A percentile compares a stretch with the other conserved stretches of the same genome.
These are phyloP conservation scores for Montifringilla adamsi DNA, from an alignment of 2,113 vertebrate genomes.

Conservation along the genomic window DNA sequence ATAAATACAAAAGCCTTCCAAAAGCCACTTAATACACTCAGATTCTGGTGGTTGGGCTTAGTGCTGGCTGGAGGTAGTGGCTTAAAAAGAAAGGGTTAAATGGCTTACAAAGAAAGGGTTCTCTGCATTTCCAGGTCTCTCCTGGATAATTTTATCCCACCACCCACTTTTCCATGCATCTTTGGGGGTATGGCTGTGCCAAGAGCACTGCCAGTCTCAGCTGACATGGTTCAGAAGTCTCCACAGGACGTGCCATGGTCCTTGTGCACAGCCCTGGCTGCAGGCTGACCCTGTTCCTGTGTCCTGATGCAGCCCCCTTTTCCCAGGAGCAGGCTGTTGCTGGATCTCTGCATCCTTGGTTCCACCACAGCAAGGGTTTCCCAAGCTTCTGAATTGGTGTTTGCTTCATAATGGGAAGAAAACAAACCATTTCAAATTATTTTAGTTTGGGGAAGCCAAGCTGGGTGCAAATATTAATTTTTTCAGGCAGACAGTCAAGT, in stretches of 20 bases:
- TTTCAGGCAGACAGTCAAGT: background rate
- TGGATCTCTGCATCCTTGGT: background rate
- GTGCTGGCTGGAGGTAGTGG: background rate
- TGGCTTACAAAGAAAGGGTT: background rate
- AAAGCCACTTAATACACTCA: background rate
- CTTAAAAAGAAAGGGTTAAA: background rate
- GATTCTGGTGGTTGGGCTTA: background rate
- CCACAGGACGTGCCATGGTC: fast-evolving
- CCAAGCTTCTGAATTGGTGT: background rate
- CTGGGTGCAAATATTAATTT: background rate
- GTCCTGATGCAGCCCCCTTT: background rate
- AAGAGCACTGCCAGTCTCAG: background rate
- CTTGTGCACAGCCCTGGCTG: background rate
- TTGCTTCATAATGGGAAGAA: background rate
- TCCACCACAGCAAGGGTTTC: background rate
- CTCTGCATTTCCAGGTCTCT: background rate
- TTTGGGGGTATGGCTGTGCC: background rate
- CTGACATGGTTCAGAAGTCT: background rate
- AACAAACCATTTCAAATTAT: background rate
- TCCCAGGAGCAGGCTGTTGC: background rate
- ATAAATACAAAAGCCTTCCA: background rate
- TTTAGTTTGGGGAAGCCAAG: background rate
- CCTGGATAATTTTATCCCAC: background rate
- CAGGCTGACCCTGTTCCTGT: background rate
- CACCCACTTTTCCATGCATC: background rate